Percentiles rank a stretch among this genome's conserved stretches.
Conservation (phyloP, 2,888 invertebrate genomes). For the Cheilosia scutellata region DNA sequence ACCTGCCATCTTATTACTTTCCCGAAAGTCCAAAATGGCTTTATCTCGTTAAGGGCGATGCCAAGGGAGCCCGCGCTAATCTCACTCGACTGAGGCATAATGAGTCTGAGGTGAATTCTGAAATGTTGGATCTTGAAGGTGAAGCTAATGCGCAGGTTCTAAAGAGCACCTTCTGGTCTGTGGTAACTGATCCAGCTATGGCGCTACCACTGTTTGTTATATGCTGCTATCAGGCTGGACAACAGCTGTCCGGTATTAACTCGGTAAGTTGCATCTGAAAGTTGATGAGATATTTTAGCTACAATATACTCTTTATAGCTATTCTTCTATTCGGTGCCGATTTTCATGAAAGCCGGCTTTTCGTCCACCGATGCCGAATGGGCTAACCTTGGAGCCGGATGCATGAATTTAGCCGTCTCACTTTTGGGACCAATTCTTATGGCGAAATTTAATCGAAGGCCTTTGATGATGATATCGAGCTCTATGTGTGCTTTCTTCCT, state of each 20-base stretch:
- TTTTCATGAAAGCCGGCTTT: constrained; percentile 90
- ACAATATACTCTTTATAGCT: constrained; percentile 76
- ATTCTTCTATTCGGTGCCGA: constrained; percentile 92
- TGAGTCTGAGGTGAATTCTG: constrained; percentile 83
- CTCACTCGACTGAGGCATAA: constrained; percentile 77
- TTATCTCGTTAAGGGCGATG: constrained; percentile 88
- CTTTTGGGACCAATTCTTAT: constrained; percentile 87
- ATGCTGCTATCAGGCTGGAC: constrained; percentile 89
- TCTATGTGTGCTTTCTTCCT: constrained; percentile 86
- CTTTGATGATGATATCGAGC: constrained; percentile 87
- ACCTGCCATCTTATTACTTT: constrained; percentile 87
- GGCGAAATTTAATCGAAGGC: constrained; percentile 88
- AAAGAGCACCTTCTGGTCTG: constrained; percentile 86
- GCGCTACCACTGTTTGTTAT: constrained; percentile 90
- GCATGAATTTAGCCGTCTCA: constrained; percentile 88
- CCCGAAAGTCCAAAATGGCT: constrained; percentile 96
- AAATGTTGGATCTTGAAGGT: constrained; percentile 86
- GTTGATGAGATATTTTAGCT: no score
- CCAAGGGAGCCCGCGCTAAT: constrained; percentile 85
- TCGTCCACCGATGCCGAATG: constrained; percentile 86
- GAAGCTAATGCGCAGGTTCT: constrained; percentile 81
- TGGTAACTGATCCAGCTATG: constrained; percentile 86
- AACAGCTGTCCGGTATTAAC: constrained; percentile 95
- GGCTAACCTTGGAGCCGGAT: constrained; percentile 91
- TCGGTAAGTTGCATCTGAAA: constrained; percentile 86